These are phyloP conservation scores for Mantis religiosa DNA, from an alignment of 2,888 invertebrate species.

Conservation along the genomic window DNA sequence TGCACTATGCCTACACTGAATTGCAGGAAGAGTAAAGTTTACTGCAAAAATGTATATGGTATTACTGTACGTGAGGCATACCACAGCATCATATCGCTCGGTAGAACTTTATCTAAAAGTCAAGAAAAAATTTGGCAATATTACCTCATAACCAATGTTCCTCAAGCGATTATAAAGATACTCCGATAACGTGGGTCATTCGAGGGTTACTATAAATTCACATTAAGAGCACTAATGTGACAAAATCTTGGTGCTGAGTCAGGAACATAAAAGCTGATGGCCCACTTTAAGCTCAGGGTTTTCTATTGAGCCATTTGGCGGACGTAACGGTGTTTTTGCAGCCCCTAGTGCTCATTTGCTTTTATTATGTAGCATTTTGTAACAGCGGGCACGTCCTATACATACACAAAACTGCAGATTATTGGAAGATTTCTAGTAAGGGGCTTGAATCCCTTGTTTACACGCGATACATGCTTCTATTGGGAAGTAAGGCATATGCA, in stretches of 20 bases:
- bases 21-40: too few relatives aligned
- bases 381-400: background rate
- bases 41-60: too few relatives aligned
- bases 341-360: background rate
- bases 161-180: background rate
- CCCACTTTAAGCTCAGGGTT: background rate
- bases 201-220: background rate
- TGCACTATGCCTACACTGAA: too few relatives aligned
- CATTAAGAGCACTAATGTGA: background rate
- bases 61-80: too few relatives aligned
- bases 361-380: background rate
- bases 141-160: background rate
- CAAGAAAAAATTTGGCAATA: background rate
- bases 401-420: background rate
- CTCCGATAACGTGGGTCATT: too few relatives aligned
- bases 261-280: background rate
- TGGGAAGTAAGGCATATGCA: too few relatives aligned
- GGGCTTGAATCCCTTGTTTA: background rate
- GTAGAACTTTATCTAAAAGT: too few relatives aligned
- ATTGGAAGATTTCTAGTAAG: background rate
- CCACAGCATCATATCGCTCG: too few relatives aligned
- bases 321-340: background rate
- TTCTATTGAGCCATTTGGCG: background rate
- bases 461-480: background rate
- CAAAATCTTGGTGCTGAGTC: background rate